phyloP scores from a whole-genome alignment of 2,113 vertebrate species.

The Callithrix jacchus region DNA sequence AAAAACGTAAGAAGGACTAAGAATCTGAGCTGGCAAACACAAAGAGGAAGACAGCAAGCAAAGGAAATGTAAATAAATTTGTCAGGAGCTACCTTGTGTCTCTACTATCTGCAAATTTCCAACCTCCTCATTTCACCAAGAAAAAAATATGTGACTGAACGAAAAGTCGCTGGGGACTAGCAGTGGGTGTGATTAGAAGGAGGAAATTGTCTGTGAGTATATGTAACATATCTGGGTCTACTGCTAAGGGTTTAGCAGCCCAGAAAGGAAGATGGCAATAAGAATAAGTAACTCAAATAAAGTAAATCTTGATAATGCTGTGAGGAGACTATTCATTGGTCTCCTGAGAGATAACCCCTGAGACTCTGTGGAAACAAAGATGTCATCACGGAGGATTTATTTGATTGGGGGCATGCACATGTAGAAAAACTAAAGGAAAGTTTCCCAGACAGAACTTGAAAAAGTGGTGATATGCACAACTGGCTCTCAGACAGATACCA shows the following conservation, averaged over 20 bases:
- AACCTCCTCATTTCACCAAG: not conserved
- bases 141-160: not conserved
- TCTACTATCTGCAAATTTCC: not conserved
- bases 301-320: not conserved
- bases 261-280: not conserved
- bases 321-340: not conserved
- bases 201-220: not conserved
- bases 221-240: rapidly evolving
- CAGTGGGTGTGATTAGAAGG: not conserved
- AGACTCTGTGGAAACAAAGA: not conserved
- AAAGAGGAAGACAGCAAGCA: not conserved
- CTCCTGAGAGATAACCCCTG: not conserved
- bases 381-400: not conserved
- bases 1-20: not conserved
- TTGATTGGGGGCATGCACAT: not conserved
- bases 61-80: not conserved
- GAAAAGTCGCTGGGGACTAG: not conserved
- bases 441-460: not conserved
- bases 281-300: not conserved
- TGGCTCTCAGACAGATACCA: not conserved
- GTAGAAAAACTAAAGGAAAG: not conserved
- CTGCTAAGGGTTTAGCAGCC: not conserved
- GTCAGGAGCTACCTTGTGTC: not conserved
- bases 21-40: not conserved
- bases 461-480: not conserved